Evolutionary conservation across 2,888 invertebrate genomes (phyloP).

Genomic region (Carterocephalus palaemon): DNA sequence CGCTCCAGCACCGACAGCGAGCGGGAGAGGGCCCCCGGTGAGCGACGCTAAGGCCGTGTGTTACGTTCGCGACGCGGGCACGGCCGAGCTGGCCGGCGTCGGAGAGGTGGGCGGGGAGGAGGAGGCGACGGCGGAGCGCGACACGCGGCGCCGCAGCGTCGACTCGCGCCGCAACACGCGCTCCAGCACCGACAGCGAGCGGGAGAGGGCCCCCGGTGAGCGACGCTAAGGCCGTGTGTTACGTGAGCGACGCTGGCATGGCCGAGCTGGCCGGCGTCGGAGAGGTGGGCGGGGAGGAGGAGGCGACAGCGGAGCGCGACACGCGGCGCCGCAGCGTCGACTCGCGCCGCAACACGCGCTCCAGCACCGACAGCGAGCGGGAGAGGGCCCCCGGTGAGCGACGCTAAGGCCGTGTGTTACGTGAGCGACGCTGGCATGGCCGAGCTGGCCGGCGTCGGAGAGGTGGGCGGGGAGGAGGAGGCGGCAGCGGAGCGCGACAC

Average conservation of each 20-base stretch:
- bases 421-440: constrained; percentile 80
- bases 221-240: too few relatives aligned
- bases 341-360: constrained; percentile 28
- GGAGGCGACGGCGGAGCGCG: constrained; percentile 25
- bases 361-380: constrained; percentile 42
- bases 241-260: constrained; percentile 82
- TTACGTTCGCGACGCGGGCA: constrained; percentile 82
- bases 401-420: too few relatives aligned
- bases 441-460: constrained; percentile 43
- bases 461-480: constrained; percentile 4
- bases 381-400: not conserved
- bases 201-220: constrained; percentile 2
- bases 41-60: too few relatives aligned
- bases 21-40: constrained; percentile 14
- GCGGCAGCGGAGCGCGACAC: constrained; percentile 27
- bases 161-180: constrained; percentile 29
- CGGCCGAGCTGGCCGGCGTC: constrained; percentile 53
- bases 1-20: constrained; percentile 41
- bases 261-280: constrained; percentile 46
- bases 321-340: too few relatives aligned
- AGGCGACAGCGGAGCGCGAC: constrained; percentile 26
- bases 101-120: constrained; percentile 5
- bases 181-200: constrained; percentile 41
- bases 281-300: constrained; percentile 1
- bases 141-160: too few relatives aligned